Evolutionary conservation across 1,140 invertebrate species (phyloP).

Genomic region (Drosophila nebulosa): DNA sequence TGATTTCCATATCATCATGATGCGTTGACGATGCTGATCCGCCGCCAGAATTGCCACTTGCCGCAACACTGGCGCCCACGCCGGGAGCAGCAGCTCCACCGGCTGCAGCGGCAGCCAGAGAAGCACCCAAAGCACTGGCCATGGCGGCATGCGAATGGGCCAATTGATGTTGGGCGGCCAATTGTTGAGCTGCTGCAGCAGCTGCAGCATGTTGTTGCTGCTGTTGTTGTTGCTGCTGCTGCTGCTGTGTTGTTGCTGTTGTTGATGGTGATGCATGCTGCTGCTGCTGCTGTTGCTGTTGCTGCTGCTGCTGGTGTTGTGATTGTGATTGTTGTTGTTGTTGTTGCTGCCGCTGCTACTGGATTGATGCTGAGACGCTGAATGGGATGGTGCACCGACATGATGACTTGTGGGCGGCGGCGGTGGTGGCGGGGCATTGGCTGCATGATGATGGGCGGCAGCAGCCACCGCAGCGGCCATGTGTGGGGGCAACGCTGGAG

Average conservation of each 20-base stretch:
- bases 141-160: slow-evolving; percentile 72
- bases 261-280: slow-evolving; percentile 63
- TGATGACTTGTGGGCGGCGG: neutral
- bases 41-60: slow-evolving; percentile 29
- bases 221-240: slow-evolving; percentile 49
- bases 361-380: neutral
- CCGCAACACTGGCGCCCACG: slow-evolving; percentile 23
- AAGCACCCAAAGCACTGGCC: slow-evolving; percentile 62
- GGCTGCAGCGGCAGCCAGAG: slow-evolving; percentile 49
- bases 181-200: slow-evolving; percentile 67
- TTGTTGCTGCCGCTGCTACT: no score
- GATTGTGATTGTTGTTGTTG: no score
- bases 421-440: slow-evolving; percentile 38
- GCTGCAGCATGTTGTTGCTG: slow-evolving; percentile 53
- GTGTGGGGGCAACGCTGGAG: slow-evolving; percentile 55
- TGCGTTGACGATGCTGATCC: slow-evolving; percentile 55
- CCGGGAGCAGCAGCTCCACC: slow-evolving; percentile 55
- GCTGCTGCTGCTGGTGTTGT: no score
- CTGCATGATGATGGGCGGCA: slow-evolving; percentile 54
- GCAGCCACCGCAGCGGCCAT: slow-evolving; percentile 66
- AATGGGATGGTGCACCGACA: neutral
- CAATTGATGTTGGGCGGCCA: slow-evolving; percentile 73
- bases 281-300: neutral
- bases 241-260: slow-evolving; percentile 22
- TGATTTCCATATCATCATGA: slow-evolving; percentile 92